phyloP scores from a whole-genome alignment of 30 jellyfish, hydroid and myxozoan species.

The Sanderia malayensis region DNA sequence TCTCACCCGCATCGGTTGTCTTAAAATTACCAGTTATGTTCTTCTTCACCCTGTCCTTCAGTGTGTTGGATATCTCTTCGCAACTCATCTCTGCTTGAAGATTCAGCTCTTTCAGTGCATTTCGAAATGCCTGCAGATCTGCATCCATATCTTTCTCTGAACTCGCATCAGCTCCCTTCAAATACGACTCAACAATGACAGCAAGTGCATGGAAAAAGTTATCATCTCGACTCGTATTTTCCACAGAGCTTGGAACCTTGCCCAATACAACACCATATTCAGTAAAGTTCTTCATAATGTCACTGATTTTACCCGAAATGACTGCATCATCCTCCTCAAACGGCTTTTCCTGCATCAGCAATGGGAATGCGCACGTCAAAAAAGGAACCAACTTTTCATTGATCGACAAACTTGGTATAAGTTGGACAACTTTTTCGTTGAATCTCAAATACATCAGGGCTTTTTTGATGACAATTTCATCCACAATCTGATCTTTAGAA shows the following conservation, averaged over 20 bases:
- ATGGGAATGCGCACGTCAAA: slow-evolving; percentile 84
- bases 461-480: slow-evolving; percentile 43
- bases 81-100: not conserved
- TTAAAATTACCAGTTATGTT: not conserved
- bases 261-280: slow-evolving; percentile 19
- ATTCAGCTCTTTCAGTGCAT: not conserved
- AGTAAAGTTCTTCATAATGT: slow-evolving; percentile 19
- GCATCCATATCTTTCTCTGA: not conserved
- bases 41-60: slow-evolving; percentile 5
- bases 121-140: not conserved
- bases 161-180: not conserved
- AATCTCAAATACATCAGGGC: slow-evolving; percentile 68
- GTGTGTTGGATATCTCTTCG: not conserved
- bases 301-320: slow-evolving; percentile 9
- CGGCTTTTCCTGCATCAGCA: slow-evolving; percentile 70
- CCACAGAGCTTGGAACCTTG: not conserved
- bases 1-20: not conserved
- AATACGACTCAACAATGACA: not conserved
- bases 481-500: slow-evolving; percentile 19
- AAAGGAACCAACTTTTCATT: slow-evolving; percentile 74
- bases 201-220: slow-evolving; percentile 5
- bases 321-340: slow-evolving; percentile 17
- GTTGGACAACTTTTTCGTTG: slow-evolving; percentile 58
- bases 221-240: not conserved
- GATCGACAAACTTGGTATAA: slow-evolving; percentile 51